These are phyloP conservation scores for Molanna angustata DNA, from an alignment of 2,888 invertebrate genomes.

Conservation along the genomic window DNA sequence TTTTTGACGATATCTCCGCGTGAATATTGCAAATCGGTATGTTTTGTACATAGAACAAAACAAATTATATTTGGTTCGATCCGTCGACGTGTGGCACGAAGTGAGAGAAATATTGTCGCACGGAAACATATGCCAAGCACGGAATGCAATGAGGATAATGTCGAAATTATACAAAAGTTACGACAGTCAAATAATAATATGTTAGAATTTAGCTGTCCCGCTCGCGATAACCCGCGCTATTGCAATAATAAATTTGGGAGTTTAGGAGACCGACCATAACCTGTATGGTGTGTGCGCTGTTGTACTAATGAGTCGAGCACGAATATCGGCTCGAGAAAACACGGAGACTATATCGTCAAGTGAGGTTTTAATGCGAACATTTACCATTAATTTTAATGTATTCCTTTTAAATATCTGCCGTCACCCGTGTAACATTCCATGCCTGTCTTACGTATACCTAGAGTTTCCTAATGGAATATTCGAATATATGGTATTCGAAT, in stretches of 20 bases:
- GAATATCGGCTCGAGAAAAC: not conserved
- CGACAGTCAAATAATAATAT: constrained; percentile 19
- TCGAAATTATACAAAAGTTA: constrained; percentile 18
- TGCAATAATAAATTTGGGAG: constrained; percentile 9
- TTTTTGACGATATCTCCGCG: too few relatives aligned
- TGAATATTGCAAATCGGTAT: too few relatives aligned
- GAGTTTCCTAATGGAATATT: too few relatives aligned
- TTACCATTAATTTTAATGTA: constrained; percentile 13
- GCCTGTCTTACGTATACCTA: too few relatives aligned
- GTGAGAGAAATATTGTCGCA: too few relatives aligned
- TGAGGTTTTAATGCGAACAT: not conserved
- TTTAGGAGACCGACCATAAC: not conserved
- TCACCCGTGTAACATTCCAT: constrained; percentile 2
- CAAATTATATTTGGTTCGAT: too few relatives aligned
- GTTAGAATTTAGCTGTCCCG: constrained; percentile 9
- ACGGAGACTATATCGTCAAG: not conserved
- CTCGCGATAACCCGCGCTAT: constrained; percentile 14
- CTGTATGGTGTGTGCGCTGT: too few relatives aligned
- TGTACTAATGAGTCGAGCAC: constrained; percentile 14
- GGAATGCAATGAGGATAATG: constrained; percentile 20
- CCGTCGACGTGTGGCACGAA: too few relatives aligned
- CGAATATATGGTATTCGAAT: too few relatives aligned
- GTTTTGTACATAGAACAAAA: too few relatives aligned
- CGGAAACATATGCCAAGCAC: constrained; percentile 18
- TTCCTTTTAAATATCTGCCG: constrained; percentile 9